Base-by-base conservation (phyloP, 1,140 invertebrate species). In the Octopus bimaculoides region DNA sequence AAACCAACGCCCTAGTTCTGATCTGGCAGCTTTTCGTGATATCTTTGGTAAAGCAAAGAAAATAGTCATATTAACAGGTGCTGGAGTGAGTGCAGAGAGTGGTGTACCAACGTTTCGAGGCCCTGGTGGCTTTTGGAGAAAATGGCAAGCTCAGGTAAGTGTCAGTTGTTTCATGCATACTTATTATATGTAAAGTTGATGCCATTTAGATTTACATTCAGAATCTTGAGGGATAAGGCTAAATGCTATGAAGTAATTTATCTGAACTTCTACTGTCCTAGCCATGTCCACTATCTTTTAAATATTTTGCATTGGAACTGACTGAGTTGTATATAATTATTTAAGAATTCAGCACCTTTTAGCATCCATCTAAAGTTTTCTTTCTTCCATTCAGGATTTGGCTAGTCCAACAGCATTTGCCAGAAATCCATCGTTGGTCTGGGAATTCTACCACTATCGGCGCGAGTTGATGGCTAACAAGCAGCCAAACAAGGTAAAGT, bases 41-140 rank as follows among this genome's bases (percentile, higher is more conserved):
- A 84, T 92, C 77, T 90, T 90, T 85, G 82, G 82, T 55, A 87
- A 87, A 79, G 85, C 89, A 26, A 89, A 89, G 79, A 84, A 88
- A 79, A 87, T 90, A 61, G 88, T 95, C 41, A 93, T 94, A 69
- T 85, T 96, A 55, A 95, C 94, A 77, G 95, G 95, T 6, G 94
- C 94, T 77, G 94, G 94, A 78, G 91, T 95, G 69, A 95, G 94
- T 77, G 94, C 94, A 5, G 95, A 96, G 89, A 95, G 94, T 84
- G 95, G 95, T 26, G 93, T 96, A 61, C 95, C 95, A 73, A 95
- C 95, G 54, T 96, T 96, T 88, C 89, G 95, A 80, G 95, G 95
- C 75, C 90, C 92, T 73, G 94, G 94, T 20, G 95, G 95, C 52
- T 93, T 93, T 75, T 96, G 95, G 95, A 92, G 94, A 82, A 94